A percentile compares a stretch with the other conserved stretches of the same genome.
Conservation (phyloP, 2,888 invertebrate species). For the Bugulina stolonifera region DNA sequence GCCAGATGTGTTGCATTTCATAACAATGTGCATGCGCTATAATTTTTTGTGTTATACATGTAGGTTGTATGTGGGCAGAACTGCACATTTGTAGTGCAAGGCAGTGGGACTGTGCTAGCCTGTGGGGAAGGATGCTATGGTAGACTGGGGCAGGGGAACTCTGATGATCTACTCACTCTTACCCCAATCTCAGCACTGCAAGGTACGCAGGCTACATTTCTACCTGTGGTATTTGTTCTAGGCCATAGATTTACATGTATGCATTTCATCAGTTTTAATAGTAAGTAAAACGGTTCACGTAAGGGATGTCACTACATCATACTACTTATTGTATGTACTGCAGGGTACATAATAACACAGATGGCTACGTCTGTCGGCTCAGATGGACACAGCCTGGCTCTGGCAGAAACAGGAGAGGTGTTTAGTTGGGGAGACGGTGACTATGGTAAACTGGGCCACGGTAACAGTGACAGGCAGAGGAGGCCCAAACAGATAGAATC, state of each 20-base stretch:
- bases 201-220: slow-evolving; percentile 43
- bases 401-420: slow-evolving; percentile 64
- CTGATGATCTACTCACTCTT: slow-evolving; percentile 60
- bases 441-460: slow-evolving; percentile 64
- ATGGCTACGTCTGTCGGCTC: slow-evolving; percentile 62
- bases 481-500: slow-evolving; percentile 63
- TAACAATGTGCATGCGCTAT: too few relatives aligned
- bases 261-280: too few relatives aligned
- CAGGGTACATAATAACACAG: slow-evolving; percentile 62
- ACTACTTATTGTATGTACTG: slow-evolving; percentile 24
- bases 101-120: slow-evolving; percentile 61
- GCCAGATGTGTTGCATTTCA: too few relatives aligned
- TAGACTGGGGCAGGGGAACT: slow-evolving; percentile 62
- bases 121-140: slow-evolving; percentile 66
- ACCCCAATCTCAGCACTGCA: slow-evolving; percentile 61
- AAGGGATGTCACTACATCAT: too few relatives aligned
- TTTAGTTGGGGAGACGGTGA: slow-evolving; percentile 66
- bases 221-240: too few relatives aligned
- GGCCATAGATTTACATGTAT: too few relatives aligned
- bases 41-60: background rate
- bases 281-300: too few relatives aligned
- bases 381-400: slow-evolving; percentile 63
- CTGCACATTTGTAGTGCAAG: slow-evolving; percentile 62
- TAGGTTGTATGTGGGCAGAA: slow-evolving; percentile 63
- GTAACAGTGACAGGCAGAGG: slow-evolving; percentile 62